These are phyloP conservation scores for Ataeniobius toweri DNA, from an alignment of 2,797 vertebrate species.

Conservation along the genomic window DNA sequence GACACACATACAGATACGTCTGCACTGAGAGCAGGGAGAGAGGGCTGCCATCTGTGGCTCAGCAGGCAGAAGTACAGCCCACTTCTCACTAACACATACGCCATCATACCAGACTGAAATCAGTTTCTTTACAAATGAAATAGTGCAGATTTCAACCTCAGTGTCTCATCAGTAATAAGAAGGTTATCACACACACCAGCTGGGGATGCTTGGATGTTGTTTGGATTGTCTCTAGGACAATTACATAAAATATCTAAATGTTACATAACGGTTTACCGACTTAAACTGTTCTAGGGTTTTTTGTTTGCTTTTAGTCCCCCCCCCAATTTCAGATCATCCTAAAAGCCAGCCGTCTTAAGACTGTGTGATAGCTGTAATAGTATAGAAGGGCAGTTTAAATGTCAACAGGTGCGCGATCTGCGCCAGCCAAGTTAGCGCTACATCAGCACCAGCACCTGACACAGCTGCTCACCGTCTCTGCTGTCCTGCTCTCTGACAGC, in stretches of 20 bases:
- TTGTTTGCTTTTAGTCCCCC: not conserved
- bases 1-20: not conserved
- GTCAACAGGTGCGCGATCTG: conserved; percentile 52
- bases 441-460: conserved; percentile 43
- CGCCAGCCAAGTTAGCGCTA: conserved; percentile 13
- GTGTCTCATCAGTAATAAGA: conserved; percentile 33
- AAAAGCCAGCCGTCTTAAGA: not conserved
- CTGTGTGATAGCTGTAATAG: too few relatives aligned
- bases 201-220: conserved; percentile 42
- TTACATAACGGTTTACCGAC: not conserved
- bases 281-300: not conserved
- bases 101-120: conserved; percentile 18
- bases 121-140: conserved; percentile 37
- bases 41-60: conserved; percentile 74
- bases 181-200: conserved; percentile 37
- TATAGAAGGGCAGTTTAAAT: conserved; percentile 12
- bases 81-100: not conserved
- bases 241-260: conserved; percentile 10
- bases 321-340: not conserved
- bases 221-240: conserved; percentile 6
- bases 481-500: not conserved
- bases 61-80: conserved; percentile 62
- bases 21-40: conserved; percentile 50
- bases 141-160: conserved; percentile 20
- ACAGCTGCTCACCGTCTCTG: conserved; percentile 11